Percentiles rank a stretch among this genome's conserved stretches.
These are phyloP conservation scores for Mamestra brassicae DNA, from an alignment of 2,888 invertebrate genomes.

Conservation along the genomic window DNA sequence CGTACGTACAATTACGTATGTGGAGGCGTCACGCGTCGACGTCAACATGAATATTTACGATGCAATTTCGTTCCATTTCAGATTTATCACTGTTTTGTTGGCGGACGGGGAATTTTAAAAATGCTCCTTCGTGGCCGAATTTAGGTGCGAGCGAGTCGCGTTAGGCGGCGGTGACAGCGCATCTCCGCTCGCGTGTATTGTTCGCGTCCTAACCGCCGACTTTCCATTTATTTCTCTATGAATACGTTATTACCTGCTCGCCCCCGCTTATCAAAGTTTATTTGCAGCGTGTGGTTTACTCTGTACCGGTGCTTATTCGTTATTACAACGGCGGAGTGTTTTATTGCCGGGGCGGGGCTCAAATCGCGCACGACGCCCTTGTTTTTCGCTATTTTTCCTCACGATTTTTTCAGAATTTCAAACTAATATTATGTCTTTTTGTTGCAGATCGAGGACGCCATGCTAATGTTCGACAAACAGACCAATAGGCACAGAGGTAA, in stretches of 20 bases:
- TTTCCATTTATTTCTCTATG: constrained; percentile 91
- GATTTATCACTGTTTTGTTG: constrained; percentile 85
- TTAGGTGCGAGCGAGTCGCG: constrained; percentile 77
- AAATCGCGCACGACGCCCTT: constrained; percentile 88
- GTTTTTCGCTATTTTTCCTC: constrained; percentile 85
- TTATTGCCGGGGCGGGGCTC: constrained; percentile 89
- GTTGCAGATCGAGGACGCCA: constrained; percentile 99
- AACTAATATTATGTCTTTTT: constrained; percentile 86
- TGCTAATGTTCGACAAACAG: constrained; percentile 99
- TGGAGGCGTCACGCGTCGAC: constrained; percentile 76
- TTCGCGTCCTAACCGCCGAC: constrained; percentile 90
- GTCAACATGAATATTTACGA: constrained; percentile 87
- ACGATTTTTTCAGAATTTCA: constrained; percentile 81
- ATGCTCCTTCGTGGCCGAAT: constrained; percentile 84
- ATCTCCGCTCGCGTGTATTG: constrained; percentile 87
- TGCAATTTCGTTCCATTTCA: constrained; percentile 86
- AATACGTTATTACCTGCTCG: constrained; percentile 91
- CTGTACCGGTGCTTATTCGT: constrained; percentile 91
- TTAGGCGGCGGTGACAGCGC: constrained; percentile 83
- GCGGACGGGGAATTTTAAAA: constrained; percentile 83
- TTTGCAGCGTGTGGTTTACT: constrained; percentile 91
- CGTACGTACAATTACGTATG: constrained; percentile 72
- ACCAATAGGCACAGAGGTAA: constrained; percentile 99
- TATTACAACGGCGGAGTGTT: constrained; percentile 90
- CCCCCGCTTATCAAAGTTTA: constrained; percentile 91